phyloP scores from a whole-genome alignment of 2,113 vertebrate species.

The Anas platyrhynchos region DNA sequence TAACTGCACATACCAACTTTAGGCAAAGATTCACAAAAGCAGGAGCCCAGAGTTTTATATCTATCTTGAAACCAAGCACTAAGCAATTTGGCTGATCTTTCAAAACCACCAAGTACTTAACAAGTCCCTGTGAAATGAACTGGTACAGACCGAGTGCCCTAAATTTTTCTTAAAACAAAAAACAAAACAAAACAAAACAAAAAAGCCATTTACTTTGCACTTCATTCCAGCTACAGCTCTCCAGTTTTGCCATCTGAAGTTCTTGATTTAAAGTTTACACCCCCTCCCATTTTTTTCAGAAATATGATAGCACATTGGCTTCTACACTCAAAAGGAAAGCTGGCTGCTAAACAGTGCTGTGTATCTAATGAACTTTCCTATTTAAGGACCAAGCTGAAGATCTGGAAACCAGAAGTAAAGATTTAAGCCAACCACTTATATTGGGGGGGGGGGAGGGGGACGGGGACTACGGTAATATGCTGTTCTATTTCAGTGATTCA shows the following conservation, averaged over 20 bases:
- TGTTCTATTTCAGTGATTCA: neutral
- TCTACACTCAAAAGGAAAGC: neutral
- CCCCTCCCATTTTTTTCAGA: neutral
- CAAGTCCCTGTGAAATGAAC: neutral
- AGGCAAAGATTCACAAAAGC: neutral
- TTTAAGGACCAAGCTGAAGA: neutral
- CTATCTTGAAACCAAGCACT: neutral
- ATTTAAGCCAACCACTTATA: neutral
- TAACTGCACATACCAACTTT: neutral
- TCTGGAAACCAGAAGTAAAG: neutral
- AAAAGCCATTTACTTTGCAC: neutral
- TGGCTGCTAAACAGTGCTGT: neutral
- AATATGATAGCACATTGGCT: neutral
- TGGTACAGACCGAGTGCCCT: neutral
- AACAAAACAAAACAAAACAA: neutral
- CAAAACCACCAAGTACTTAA: neutral
- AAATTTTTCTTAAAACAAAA: neutral
- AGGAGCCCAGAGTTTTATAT: neutral
- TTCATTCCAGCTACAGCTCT: neutral
- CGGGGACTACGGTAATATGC: neutral
- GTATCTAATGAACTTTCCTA: neutral
- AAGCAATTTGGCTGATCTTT: neutral
- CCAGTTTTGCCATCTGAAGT: neutral
- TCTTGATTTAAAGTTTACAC: neutral
- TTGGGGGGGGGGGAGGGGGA: accelerated